These are phyloP conservation scores for Cephalopachus bancanus DNA, from an alignment of 2,797 vertebrate genomes.

Conservation along the genomic window DNA sequence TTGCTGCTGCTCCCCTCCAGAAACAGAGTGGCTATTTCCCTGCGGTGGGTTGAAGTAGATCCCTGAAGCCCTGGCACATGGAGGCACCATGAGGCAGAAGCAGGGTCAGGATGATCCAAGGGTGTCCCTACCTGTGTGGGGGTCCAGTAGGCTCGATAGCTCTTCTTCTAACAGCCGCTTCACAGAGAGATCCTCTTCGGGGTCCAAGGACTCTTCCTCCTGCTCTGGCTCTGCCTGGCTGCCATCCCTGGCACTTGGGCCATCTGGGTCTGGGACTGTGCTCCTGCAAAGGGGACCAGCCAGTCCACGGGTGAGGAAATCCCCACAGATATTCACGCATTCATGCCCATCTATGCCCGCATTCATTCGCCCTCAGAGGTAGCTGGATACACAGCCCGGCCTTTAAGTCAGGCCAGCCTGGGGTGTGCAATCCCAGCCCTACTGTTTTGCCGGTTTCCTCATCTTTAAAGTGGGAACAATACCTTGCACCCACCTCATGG, in stretches of 20 bases:
- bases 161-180: constrained; percentile 94
- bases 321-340: neutral
- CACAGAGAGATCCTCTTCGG: constrained; percentile 91
- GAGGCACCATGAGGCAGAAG: neutral
- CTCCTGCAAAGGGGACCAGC: constrained; percentile 87
- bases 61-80: neutral
- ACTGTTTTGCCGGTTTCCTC: neutral
- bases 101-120: neutral
- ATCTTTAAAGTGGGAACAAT: neutral
- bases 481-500: neutral
- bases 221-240: constrained; percentile 94
- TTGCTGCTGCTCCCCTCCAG: neutral
- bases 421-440: neutral
- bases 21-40: neutral
- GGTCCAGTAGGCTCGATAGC: constrained; percentile 91
- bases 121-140: constrained; percentile 88
- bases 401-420: neutral
- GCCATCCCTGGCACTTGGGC: constrained; percentile 94
- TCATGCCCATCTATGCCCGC: neutral
- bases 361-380: neutral
- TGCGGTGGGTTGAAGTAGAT: neutral
- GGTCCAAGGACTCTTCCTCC: constrained; percentile 93
- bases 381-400: neutral
- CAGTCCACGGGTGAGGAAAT: neutral
- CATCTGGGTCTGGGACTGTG: constrained; percentile 91